Evolutionary conservation across 2,888 invertebrate species (phyloP), one percentile per base, ranked within the genome.

Genomic region (Monopis laevigella): DNA sequence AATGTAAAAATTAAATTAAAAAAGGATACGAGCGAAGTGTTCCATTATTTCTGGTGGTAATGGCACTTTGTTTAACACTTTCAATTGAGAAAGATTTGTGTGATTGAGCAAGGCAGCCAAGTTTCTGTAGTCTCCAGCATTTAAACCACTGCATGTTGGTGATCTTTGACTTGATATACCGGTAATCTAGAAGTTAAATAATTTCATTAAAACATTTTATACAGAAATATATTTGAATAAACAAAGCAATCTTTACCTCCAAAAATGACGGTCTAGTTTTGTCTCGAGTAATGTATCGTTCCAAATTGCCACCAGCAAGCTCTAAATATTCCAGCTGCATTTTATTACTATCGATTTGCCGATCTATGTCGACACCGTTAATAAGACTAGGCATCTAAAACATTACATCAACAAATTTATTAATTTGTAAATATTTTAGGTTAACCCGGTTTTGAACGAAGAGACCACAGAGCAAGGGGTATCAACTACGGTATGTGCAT

Each of bases 21-120:
- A 83, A 88, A 88, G 88, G 89, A 89, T 92, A 96, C 96, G 93
- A 52, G 90, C 89, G 82, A 96, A 94, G 69, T 97, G 94, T 74
- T 98, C 96, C 77, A 96, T 86, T 45, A 98, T 90, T 82, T 97
- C 97, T 6, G 91, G 88, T 16, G 98, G 98, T 41, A 98, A 81
- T 8, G 96, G 93, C 46, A 94, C 88, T 80, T 91, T 93, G 60
- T 88, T 91, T 16, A 90, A 74, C 46, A 89, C 87, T 58, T 88
- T 88, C 53, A 96, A 82, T 64, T 95, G 92, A 45, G 88, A 88
- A 51, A 94, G 82, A 53, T 86, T 87, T 45, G 86, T 82, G 45
- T 89, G 88, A 48, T 88, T 75, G 13, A 88, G 83, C 39, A 89
- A 71, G 18, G 87, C 86, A 46, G 88, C 87, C 40, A 92, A 74